Evolutionary conservation across 1,140 invertebrate genomes (phyloP), one percentile per base, ranked within the genome.

Genomic region (Spodoptera frugiperda): DNA sequence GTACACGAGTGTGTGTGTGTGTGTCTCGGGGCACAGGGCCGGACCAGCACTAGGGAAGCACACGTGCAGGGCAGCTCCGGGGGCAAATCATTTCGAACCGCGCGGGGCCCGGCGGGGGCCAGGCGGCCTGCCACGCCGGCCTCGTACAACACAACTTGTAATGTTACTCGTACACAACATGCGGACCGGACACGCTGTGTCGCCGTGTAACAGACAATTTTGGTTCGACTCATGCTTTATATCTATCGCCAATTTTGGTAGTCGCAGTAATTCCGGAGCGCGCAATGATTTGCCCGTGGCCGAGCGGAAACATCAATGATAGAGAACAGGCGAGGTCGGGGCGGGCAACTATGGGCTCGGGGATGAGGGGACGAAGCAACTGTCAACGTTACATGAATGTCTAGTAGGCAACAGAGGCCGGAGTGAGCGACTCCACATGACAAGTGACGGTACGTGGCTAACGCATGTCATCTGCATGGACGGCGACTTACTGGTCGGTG

Each of bases 401-500:
- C 89, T 89, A 91, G 86, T 86, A 82, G 80, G 88, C 85, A 87
- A 84, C 84, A 86, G 87, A 85, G 87, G 83, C 79, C 83, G 83
- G 84, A 84, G 87, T 80, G 84, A 84, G 84, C 81, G 82, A 85
- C 87, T 89, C 87, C 88, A 85, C 89, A 86, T 83, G 82, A 86
- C 84, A 87, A 80, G 84, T 87, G 85, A 86, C 85, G 88, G 86
- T 85, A 90, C 87, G 88, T 88, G 90, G 82, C 84, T 86, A 87
- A 85, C 85, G 85, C 85, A 89, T 84, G 81, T 85, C 81, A 82
- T 80, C 81, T 83, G 85, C 84, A 83, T 89, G 71, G 71, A 73
- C 88, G 87, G 92, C 87, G 90, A 97, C 97, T 98, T 98, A 98
- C 98, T 98, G 97, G 95, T 97, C 97, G 88, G 97, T 98, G 95